phyloP scores from a whole-genome alignment of 2,797 vertebrate genomes.

The Amazonetta brasiliensis region DNA sequence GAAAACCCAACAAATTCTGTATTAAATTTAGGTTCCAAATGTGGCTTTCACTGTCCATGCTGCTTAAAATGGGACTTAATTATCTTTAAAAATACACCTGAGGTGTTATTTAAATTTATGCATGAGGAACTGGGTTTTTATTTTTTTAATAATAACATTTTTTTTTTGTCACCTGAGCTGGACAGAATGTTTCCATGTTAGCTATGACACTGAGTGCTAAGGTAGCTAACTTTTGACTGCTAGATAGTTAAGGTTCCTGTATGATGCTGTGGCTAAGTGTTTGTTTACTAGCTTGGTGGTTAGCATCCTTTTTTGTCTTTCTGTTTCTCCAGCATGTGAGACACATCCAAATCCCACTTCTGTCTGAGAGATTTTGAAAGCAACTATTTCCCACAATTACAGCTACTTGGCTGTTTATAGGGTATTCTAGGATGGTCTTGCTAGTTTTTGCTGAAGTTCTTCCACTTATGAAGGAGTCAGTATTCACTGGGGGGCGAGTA shows the following conservation, averaged over 20 bases:
- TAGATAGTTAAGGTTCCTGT: background rate
- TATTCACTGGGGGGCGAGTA: background rate
- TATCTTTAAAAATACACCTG: background rate
- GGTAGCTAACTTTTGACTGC: background rate
- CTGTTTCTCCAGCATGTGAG: background rate
- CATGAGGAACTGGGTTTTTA: background rate
- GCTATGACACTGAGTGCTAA: background rate
- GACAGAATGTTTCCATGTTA: background rate
- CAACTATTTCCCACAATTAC: background rate
- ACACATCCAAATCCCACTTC: background rate
- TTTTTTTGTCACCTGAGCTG: background rate
- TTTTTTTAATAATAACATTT: background rate
- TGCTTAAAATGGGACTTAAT: background rate
- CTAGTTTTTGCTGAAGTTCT: background rate
- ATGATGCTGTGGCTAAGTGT: background rate
- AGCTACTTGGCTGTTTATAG: background rate
- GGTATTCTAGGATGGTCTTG: background rate
- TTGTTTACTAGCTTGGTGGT: background rate
- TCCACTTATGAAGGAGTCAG: background rate
- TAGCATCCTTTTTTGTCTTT: background rate
- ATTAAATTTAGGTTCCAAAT: background rate
- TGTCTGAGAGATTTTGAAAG: background rate
- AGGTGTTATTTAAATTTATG: background rate
- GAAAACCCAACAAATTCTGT: background rate
- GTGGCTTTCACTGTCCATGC: background rate